A percentile compares a stretch with the other conserved stretches of the same genome.
Conservation (phyloP, 2,113 vertebrate genomes). For the Daboia siamensis region DNA sequence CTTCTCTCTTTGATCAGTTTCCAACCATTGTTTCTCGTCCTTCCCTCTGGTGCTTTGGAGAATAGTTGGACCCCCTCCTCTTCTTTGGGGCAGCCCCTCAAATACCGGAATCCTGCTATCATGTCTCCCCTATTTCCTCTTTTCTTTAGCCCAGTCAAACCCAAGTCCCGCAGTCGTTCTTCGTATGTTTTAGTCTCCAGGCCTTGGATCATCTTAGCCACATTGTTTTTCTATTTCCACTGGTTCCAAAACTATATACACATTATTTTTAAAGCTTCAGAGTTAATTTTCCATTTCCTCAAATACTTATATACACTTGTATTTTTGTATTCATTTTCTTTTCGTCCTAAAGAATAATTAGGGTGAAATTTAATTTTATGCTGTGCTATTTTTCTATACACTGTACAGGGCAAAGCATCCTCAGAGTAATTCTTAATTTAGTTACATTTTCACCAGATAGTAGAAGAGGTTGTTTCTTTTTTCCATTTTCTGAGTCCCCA, state of each 20-base stretch:
- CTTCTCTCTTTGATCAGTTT: no score
- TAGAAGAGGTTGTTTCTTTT: background rate
- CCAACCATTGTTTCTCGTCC: no score
- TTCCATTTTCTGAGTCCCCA: background rate
- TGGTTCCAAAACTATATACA: background rate
- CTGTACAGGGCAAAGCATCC: background rate
- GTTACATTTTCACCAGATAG: background rate
- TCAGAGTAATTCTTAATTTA: background rate
- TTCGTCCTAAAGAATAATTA: background rate
- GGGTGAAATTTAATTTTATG: background rate
- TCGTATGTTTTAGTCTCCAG: no score
- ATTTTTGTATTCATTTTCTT: background rate
- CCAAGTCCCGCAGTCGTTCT: no score
- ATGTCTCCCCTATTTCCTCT: no score
- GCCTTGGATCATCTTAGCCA: background rate
- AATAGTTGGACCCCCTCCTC: no score
- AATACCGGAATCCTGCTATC: no score
- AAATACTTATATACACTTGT: background rate
- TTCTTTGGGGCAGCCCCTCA: no score
- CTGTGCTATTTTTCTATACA: background rate
- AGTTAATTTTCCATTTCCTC: background rate
- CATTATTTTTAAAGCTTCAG: background rate
- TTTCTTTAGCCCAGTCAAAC: no score
- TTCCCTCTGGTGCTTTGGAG: no score
- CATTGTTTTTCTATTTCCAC: background rate